Conservation (phyloP, 2,888 invertebrate genomes). For the Linnaemya vulpina region DNA sequence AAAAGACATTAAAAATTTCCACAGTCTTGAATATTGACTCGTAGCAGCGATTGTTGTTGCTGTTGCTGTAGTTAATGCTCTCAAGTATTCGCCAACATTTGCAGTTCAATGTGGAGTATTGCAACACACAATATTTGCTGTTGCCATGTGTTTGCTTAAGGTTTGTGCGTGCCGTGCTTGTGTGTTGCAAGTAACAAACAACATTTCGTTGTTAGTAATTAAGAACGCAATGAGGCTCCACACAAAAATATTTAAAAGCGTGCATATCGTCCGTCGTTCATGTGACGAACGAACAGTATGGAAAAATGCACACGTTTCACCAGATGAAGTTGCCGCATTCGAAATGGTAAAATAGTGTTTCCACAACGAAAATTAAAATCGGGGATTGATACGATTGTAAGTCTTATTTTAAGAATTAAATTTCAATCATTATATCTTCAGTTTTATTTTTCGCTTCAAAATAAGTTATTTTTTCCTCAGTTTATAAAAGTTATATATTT, state of each 20-base stretch:
- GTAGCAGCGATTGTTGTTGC: constrained; percentile 23
- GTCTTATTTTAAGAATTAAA: too few species aligned
- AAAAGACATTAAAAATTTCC: constrained; percentile 69
- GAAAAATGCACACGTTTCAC: constrained; percentile 59
- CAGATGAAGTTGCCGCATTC: constrained; percentile 33
- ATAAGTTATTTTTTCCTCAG: too few species aligned
- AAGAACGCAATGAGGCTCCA: constrained; percentile 73
- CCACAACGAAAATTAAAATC: not conserved
- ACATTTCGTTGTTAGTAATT: constrained; percentile 75
- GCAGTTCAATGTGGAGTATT: constrained; percentile 30
- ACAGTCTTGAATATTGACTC: constrained; percentile 44
- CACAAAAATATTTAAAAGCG: constrained; percentile 67
- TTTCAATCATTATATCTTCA: too few species aligned
- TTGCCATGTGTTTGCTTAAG: constrained; percentile 14
- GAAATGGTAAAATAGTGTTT: not conserved
- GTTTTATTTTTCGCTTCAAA: too few species aligned
- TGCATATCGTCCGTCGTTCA: constrained; percentile 70
- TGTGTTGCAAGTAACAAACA: constrained; percentile 71
- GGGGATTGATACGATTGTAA: too few species aligned
- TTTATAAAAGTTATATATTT: too few species aligned
- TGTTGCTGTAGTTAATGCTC: not conserved
- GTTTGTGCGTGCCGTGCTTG: constrained; percentile 59
- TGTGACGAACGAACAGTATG: constrained; percentile 45
- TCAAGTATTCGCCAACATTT: not conserved
- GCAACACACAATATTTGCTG: not conserved